Conservation (phyloP, 2,113 vertebrate genomes). For the Fregetta grallaria region DNA sequence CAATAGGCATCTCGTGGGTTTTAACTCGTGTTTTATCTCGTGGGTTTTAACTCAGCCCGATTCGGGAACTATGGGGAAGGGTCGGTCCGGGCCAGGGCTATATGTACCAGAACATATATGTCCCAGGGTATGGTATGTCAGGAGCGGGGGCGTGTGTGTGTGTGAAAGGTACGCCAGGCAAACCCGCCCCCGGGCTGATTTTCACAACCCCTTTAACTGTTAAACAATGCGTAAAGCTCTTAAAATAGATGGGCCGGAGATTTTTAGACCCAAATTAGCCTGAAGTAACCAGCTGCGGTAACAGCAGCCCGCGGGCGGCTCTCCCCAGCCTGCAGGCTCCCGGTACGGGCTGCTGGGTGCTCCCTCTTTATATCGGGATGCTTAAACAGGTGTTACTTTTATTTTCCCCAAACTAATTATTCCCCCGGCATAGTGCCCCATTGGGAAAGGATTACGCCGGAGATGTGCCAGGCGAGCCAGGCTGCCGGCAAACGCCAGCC, state of each 20-base stretch:
- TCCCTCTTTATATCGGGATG: background rate
- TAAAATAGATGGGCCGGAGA: background rate
- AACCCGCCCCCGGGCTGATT: background rate
- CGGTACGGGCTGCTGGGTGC: background rate
- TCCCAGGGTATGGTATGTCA: background rate
- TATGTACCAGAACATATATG: background rate
- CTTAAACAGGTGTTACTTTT: conserved; percentile 63
- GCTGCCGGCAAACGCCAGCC: conserved; percentile 11
- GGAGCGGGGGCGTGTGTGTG: background rate
- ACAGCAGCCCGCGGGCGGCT: background rate
- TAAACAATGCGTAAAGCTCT: conserved; percentile 23
- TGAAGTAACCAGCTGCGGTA: background rate
- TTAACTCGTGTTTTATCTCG: no score
- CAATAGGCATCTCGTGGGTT: background rate
- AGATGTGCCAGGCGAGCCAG: conserved; percentile 25
- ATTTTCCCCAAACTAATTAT: background rate
- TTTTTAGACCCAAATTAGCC: background rate
- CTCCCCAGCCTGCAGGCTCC: background rate
- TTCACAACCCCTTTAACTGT: background rate
- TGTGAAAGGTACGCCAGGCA: background rate
- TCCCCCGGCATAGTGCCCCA: background rate
- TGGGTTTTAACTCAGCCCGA: no score
- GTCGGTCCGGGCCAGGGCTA: background rate
- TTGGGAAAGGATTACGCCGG: conserved; percentile 50
- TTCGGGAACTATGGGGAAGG: background rate